Evolutionary conservation across 2,888 invertebrate species (phyloP).

Genomic region (Lycia hirtaria): DNA sequence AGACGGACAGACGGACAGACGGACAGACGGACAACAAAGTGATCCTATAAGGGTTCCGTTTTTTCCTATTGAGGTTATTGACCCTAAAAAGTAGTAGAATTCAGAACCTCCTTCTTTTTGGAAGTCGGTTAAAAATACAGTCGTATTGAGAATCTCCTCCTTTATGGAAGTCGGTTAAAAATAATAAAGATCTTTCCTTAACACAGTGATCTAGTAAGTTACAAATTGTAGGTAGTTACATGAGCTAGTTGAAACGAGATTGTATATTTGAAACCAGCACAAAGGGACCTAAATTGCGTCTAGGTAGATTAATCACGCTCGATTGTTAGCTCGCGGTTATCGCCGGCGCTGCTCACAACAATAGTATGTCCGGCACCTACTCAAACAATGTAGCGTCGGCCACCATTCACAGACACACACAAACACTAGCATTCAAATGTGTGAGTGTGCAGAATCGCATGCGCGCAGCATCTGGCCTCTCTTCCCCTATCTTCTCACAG

Average conservation of each 20-base stretch:
- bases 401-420: constrained; percentile 56
- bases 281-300: constrained; percentile 31
- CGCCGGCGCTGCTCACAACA: constrained; percentile 68
- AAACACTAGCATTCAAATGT: constrained; percentile 49
- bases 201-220: too few species aligned
- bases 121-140: too few species aligned
- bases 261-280: neutral
- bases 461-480: constrained; percentile 82
- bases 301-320: constrained; percentile 60
- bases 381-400: constrained; percentile 69
- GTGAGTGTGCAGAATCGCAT: constrained; percentile 66
- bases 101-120: too few species aligned
- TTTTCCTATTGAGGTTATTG: too few species aligned
- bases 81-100: too few species aligned
- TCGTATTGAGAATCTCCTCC: too few species aligned
- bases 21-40: too few species aligned
- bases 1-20: too few species aligned
- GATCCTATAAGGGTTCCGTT: too few species aligned
- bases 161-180: too few species aligned
- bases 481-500: constrained; percentile 64
- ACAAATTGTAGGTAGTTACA: too few species aligned
- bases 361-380: constrained; percentile 66
- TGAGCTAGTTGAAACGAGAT: neutral
- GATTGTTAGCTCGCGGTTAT: constrained; percentile 62
- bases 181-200: too few species aligned